These are phyloP conservation scores for Drosophila auraria DNA, from an alignment of 1,140 invertebrate species.

Conservation along the genomic window DNA sequence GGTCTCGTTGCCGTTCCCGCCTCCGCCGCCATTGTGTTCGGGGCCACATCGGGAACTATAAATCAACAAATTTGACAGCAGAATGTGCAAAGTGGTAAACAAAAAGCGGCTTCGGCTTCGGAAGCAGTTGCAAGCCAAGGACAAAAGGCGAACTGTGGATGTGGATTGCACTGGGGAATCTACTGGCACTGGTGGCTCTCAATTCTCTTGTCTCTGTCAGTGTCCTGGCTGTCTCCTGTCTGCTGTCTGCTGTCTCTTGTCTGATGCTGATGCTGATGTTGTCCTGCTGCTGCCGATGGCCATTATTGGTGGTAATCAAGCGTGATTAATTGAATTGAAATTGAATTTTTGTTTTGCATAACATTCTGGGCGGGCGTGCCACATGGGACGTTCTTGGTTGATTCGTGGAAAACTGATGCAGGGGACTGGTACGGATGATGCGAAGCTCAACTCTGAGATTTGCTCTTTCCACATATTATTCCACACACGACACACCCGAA, in stretches of 20 bases:
- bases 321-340: conserved; percentile 68
- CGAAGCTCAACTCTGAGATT: not conserved
- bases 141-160: conserved; percentile 35
- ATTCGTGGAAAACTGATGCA: conserved; percentile 2
- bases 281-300: conserved; percentile 35
- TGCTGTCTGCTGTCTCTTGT: conserved; percentile 20
- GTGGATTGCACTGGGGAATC: conserved; percentile 43
- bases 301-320: conserved; percentile 67
- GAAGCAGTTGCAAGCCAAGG: conserved; percentile 57
- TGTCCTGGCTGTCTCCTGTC: conserved; percentile 21
- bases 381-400: conserved; percentile 12
- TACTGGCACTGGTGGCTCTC: conserved; percentile 13
- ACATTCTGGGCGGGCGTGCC: conserved; percentile 10
- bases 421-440: not conserved
- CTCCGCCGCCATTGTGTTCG: conserved; percentile 35
- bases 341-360: conserved; percentile 67
- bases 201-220: conserved; percentile 14
- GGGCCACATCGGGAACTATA: conserved; percentile 60
- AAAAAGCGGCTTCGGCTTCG: conserved; percentile 48
- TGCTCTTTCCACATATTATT: not conserved
- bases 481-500: not conserved
- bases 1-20: conserved; percentile 2
- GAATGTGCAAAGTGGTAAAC: conserved; percentile 75
- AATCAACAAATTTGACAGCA: conserved; percentile 76
- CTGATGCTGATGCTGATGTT: conserved; percentile 20